Evolutionary conservation across 2,888 invertebrate species (phyloP).

Genomic region (Dicyrtoma fusca): DNA sequence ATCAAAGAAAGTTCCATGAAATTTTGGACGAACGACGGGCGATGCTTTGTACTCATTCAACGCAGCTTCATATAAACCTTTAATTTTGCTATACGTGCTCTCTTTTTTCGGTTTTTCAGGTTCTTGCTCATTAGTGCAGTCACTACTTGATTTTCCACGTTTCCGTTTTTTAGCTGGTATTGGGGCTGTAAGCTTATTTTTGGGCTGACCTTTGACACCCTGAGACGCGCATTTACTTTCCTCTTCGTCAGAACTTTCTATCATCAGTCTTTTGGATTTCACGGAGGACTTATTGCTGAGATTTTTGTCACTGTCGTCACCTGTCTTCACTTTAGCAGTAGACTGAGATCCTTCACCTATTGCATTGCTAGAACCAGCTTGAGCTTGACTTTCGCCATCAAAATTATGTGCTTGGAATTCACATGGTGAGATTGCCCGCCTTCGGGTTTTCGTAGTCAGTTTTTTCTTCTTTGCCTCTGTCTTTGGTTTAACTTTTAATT

Average conservation of each 20-base stretch:
- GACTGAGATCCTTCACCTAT: not conserved
- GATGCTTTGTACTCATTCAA: conserved; percentile 49
- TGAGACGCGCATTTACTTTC: not conserved
- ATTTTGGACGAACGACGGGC: conserved; percentile 38
- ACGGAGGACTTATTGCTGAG: no score
- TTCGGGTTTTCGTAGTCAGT: conserved; percentile 8
- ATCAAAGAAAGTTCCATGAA: conserved; percentile 56
- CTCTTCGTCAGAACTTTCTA: not conserved
- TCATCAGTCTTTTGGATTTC: no score
- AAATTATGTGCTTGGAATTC: conserved; percentile 39
- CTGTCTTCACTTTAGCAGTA: not conserved
- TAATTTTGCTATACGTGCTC: conserved; percentile 53
- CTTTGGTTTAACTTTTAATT: conserved; percentile 13
- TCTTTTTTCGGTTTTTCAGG: conserved; percentile 17
- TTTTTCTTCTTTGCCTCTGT: not conserved
- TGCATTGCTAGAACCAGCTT: not conserved
- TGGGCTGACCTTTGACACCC: not conserved
- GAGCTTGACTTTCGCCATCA: not conserved
- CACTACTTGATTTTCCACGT: not conserved
- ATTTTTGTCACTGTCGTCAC: not conserved
- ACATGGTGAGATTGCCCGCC: conserved; percentile 45
- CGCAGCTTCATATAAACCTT: conserved; percentile 51
- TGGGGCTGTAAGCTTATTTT: conserved; percentile 5
- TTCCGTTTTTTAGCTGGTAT: not conserved
- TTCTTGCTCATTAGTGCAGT: not conserved